Percentiles rank a stretch among this genome's conserved stretches.
Conservation (phyloP, 2,888 invertebrate species). For the Drosophila leonis region DNA sequence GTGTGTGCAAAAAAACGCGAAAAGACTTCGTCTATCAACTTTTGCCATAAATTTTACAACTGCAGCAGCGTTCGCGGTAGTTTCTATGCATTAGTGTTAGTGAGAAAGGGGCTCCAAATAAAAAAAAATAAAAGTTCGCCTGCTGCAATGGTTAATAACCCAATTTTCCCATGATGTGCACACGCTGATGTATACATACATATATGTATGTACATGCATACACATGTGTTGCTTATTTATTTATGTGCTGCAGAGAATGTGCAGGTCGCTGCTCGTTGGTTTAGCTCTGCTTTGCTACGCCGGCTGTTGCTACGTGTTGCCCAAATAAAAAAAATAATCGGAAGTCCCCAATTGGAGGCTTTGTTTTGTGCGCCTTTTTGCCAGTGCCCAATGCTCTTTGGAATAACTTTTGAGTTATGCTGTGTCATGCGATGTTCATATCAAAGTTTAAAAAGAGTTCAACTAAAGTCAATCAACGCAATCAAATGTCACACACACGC, state of each 20-base stretch:
- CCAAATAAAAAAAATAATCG: slow-evolving; percentile 23
- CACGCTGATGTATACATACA: background rate
- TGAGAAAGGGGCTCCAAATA: slow-evolving; percentile 20
- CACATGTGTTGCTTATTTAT: slow-evolving; percentile 7
- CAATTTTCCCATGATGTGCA: slow-evolving; percentile 22
- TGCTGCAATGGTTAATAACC: slow-evolving; percentile 34
- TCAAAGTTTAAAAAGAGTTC: slow-evolving; percentile 25
- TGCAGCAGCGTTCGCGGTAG: slow-evolving; percentile 22
- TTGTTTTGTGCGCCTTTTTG: slow-evolving; percentile 9
- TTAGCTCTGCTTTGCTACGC: slow-evolving; percentile 10
- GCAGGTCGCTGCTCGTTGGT: slow-evolving; percentile 32
- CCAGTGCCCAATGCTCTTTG: slow-evolving; percentile 40
- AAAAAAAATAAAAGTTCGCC: slow-evolving; percentile 21
- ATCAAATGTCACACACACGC: slow-evolving; percentile 23
- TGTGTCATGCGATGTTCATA: slow-evolving; percentile 25
- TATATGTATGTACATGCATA: background rate
- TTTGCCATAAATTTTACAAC: slow-evolving; percentile 4
- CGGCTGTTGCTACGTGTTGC: slow-evolving; percentile 48
- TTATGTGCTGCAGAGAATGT: slow-evolving; percentile 14
- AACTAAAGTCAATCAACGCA: slow-evolving; percentile 37
- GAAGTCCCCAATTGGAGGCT: slow-evolving; percentile 42
- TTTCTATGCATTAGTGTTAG: slow-evolving; percentile 22
- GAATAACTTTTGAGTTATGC: slow-evolving; percentile 8
- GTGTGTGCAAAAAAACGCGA: background rate
- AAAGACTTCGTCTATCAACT: background rate